Conservation (phyloP, 2,888 invertebrate species). For the Drosophila bunnanda region DNA sequence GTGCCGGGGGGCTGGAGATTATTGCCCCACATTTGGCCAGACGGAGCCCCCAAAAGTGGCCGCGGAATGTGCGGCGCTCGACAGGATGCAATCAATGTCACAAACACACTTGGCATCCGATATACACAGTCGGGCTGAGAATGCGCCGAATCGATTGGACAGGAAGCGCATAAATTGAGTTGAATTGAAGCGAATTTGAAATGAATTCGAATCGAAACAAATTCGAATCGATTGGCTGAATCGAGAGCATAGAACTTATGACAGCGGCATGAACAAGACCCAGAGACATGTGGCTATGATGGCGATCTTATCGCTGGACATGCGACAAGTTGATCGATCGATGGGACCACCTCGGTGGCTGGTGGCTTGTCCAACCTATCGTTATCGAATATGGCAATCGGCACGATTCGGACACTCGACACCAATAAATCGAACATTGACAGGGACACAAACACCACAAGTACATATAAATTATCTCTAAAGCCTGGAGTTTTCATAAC, state of each 20-base stretch:
- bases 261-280: conserved; percentile 27
- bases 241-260: conserved; percentile 54
- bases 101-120: conserved; percentile 3
- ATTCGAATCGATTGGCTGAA: conserved; percentile 10
- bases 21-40: conserved; percentile 36
- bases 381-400: conserved; percentile 37
- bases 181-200: conserved; percentile 1
- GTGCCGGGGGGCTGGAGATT: neutral
- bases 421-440: conserved; percentile 39
- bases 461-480: conserved; percentile 28
- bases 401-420: conserved; percentile 42
- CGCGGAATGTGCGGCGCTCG: conserved; percentile 19
- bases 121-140: conserved; percentile 36
- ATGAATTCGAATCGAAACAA: neutral
- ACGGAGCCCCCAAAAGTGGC: conserved; percentile 25
- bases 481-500: conserved; percentile 1
- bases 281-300: neutral
- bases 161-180: conserved; percentile 65
- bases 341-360: conserved; percentile 33
- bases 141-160: conserved; percentile 60
- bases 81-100: conserved; percentile 69
- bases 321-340: conserved; percentile 40
- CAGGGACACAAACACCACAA: conserved; percentile 17
- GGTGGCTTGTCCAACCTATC: conserved; percentile 36
- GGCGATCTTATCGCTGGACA: conserved; percentile 48